phyloP scores from a whole-genome alignment of 2,797 vertebrate genomes.

The Pelochelys cantorii region DNA sequence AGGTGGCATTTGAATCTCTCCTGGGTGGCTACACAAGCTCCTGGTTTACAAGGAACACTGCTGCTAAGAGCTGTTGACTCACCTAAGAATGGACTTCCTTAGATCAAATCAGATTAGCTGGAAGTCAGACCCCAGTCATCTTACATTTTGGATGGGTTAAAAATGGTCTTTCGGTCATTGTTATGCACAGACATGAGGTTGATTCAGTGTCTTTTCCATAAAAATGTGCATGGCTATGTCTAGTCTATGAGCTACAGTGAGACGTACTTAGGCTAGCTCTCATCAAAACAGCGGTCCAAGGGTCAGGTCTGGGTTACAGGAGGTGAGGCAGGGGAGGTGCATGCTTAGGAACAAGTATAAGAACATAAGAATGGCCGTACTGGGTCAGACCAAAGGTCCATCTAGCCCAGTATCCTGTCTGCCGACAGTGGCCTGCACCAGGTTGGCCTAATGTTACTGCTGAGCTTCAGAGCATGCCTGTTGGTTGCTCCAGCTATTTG shows the following conservation, averaged over 20 bases:
- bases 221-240: neutral
- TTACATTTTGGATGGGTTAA: neutral
- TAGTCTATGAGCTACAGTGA: neutral
- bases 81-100: neutral
- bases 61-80: neutral
- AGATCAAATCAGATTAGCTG: neutral
- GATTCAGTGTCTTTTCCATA: neutral
- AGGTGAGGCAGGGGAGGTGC: too few species aligned
- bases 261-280: neutral
- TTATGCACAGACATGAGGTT: neutral
- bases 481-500: too few species aligned
- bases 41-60: too few species aligned
- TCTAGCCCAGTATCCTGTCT: too few species aligned
- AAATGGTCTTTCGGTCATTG: neutral
- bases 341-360: too few species aligned
- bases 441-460: too few species aligned
- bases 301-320: neutral
- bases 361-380: too few species aligned
- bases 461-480: too few species aligned
- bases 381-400: too few species aligned
- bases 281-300: rapidly evolving
- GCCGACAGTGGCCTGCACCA: too few species aligned
- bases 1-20: too few species aligned
- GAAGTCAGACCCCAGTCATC: neutral
- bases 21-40: too few species aligned